Evolutionary conservation across 2,888 invertebrate species (phyloP), one percentile per base, ranked within the genome.

Genomic region (Metacarcinus magister): DNA sequence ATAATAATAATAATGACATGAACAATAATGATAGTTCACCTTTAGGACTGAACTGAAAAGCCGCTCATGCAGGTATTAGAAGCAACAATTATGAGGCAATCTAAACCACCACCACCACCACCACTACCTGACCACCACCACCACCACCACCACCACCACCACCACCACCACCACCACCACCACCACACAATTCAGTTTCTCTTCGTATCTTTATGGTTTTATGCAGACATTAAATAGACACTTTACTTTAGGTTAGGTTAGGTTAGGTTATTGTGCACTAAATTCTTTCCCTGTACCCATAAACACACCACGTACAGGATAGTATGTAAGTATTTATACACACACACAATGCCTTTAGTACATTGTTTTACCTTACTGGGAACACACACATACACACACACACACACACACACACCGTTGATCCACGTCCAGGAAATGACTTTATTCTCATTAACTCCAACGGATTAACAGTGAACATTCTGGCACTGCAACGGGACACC

Each of bases 371-470:
- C 10, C 28, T 43, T 43, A n/a, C 32, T 44, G 19, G 23, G 43
- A 39, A 43, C 44, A 91, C 91, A 43, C 44, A 39, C 91, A 91
- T 23, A 39, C 91, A 91, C 44, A 91, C 91, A 91, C 44, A 91
- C 91, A 91, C 44, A 91, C 91, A 91, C 44, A 91, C 91, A 91
- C 44, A 91, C 91, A 91, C 44, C n/a, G n/a, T n/a, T n/a, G n/a
- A n/a, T n/a, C n/a, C n/a, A n/a, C n/a, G n/a, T n/a, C n/a, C n/a
- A n/a, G n/a, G n/a, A n/a, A n/a, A n/a, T n/a, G n/a, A n/a, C n/a
- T n/a, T n/a, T n/a, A n/a, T n/a, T n/a, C n/a, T n/a, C n/a, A n/a
- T n/a, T n/a, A n/a, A n/a, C n/a, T n/a, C n/a, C n/a, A n/a, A n/a
- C n/a, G n/a, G n/a, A n/a, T n/a, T n/a, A n/a, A n/a, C n/a, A n/a